Percentiles rank a stretch among this genome's conserved stretches.
These are phyloP conservation scores for Mercenaria mercenaria DNA, from an alignment of 1,140 invertebrate species.

Conservation along the genomic window DNA sequence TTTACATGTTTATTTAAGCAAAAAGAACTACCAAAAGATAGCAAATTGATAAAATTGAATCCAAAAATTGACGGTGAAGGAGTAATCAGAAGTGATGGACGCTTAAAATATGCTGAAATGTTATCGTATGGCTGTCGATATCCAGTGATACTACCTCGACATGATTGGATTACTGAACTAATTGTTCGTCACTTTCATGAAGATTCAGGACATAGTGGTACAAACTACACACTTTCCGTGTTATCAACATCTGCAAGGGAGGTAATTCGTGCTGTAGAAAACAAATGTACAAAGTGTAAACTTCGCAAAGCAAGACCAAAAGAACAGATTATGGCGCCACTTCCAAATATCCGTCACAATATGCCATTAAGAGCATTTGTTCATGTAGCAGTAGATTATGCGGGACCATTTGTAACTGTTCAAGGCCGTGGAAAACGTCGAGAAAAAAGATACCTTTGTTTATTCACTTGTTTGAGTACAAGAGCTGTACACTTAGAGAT, in stretches of 20 bases:
- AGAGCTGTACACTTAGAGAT: conserved; percentile 66
- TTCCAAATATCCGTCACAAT: neutral
- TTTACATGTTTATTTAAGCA: neutral
- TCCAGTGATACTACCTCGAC: neutral
- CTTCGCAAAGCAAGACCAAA: too few species aligned
- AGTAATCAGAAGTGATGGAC: neutral
- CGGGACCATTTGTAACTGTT: conserved; percentile 51
- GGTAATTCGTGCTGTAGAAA: too few species aligned
- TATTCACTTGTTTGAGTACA: conserved; percentile 51
- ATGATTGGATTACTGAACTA: neutral
- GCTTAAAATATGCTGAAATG: conserved; percentile 18
- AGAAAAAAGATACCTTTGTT: conserved; percentile 55
- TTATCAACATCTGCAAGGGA: too few species aligned
- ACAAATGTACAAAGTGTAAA: too few species aligned
- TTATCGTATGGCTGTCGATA: neutral
- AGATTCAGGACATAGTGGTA: neutral
- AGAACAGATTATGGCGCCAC: conserved; percentile 48
- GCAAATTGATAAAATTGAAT: conserved; percentile 8
- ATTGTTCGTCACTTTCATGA: conserved; percentile 13
- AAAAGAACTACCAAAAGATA: neutral
- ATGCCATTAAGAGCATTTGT: conserved; percentile 11
- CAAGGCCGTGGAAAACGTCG: conserved; percentile 23
- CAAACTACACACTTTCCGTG: too few species aligned
- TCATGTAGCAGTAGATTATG: conserved; percentile 50
- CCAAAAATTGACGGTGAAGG: neutral